Evolutionary conservation across 2,797 vertebrate species (phyloP).

Genomic region (Oryzias dopingdopingensis): DNA sequence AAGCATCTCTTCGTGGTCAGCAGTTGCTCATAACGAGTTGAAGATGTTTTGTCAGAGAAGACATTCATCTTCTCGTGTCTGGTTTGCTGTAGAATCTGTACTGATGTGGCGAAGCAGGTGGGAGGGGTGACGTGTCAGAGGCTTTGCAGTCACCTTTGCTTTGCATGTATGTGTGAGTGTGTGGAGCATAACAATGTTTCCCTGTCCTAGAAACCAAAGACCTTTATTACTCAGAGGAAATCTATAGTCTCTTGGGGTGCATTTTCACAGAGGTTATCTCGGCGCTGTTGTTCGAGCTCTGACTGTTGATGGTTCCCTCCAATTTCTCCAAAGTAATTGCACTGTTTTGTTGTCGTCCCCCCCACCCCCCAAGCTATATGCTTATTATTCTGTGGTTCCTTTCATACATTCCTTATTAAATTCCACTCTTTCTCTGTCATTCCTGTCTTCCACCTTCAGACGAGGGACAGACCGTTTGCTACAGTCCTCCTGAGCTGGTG

Average conservation of each 20-base stretch:
- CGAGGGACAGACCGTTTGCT: constrained; percentile 79
- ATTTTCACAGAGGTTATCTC: constrained; percentile 69
- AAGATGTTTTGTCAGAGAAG: constrained; percentile 56
- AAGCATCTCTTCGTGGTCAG: constrained; percentile 16
- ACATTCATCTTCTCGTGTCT: constrained; percentile 45
- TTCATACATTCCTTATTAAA: constrained; percentile 31
- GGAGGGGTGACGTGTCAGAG: constrained; percentile 27
- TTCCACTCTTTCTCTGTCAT: constrained; percentile 1
- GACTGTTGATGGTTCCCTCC: constrained; percentile 21
- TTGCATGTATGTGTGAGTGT: constrained; percentile 29
- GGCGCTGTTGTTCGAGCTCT: constrained; percentile 35
- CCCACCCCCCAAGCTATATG: constrained; percentile 13
- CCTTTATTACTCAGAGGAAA: constrained; percentile 55
- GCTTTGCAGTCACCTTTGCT: constrained; percentile 43
- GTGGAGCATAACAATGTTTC: constrained; percentile 57
- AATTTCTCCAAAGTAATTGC: constrained; percentile 43
- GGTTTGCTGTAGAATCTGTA: constrained; percentile 27
- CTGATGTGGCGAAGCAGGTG: constrained; percentile 25
- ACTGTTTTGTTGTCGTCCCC: constrained; percentile 11
- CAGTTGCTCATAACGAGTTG: constrained; percentile 31
- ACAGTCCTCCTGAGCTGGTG: constrained; percentile 72
- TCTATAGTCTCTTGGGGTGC: constrained; percentile 45
- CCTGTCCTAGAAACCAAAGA: constrained; percentile 55
- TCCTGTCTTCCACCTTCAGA: constrained; percentile 61
- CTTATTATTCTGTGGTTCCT: constrained; percentile 22